Base-by-base conservation (phyloP, 1,140 invertebrate species). In the Conus betulinus region DNA sequence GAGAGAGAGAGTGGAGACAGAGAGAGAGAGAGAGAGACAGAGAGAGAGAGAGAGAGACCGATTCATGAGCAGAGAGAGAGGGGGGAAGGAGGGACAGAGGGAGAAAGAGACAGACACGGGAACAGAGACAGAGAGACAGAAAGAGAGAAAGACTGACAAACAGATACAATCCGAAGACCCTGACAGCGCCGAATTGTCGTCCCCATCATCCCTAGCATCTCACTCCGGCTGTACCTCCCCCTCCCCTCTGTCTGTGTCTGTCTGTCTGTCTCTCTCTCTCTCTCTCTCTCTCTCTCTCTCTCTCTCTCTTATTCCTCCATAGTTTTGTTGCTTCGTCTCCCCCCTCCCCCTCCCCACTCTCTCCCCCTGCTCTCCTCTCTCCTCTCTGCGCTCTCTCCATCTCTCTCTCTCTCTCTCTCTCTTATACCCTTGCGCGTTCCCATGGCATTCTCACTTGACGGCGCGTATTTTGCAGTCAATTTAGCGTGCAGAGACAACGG, bases 401-500 rank as follows among this genome's bases (percentile, higher is more conserved):
- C 20, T 23, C 67, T 23, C 67, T 23, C 67, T 20, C 11, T 23
- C 20, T 23, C 67, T 4, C 0, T 23, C 67, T 3, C 15, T n/a
- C 15, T 23, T 20, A 13, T 71, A 20, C 4, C 11, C 67, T 71
- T 23, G 67, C 23, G 11, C 67, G 11, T 23, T 71, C 20, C 67
- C 67, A n/a, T 13, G 20, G 20, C 67, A 71, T 71, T 71, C 67
- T 71, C 10, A 71, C 17, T 23, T 71, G 67, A 71, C 67, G 67
- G 67, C 11, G 67, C 67, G 67, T 71, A 71, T 71, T 71, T 71
- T 71, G 67, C 67, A 71, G 67, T 71, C 67, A 71, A 71, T 71
- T 71, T 71, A n/a, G 67, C 67, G 67, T 71, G 67, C 67, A 71
- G 67, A 71, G 67, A 71, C 67, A 23, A 71, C 20, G 67, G 67